Evolutionary conservation across 1,140 invertebrate genomes (phyloP), one percentile per base, ranked within the genome.

Genomic region (Drosophila parvula): DNA sequence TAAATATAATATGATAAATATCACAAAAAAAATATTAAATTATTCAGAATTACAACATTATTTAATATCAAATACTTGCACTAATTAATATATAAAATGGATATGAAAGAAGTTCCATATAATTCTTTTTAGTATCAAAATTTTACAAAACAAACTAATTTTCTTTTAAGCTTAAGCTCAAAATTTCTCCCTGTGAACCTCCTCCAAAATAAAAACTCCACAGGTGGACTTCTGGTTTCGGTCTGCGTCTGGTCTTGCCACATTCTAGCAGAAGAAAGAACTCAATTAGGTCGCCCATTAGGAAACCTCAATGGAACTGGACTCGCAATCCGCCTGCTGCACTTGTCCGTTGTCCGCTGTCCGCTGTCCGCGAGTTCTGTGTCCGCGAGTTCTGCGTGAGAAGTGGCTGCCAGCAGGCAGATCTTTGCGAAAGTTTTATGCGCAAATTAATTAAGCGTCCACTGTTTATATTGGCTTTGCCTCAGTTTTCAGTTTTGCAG

Each of bases 341-440:
- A 40, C 38, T 18, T 50, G 56, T 36, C 32, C 48, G 44, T 34
- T 57, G 47, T 32, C 47, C 47, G 28, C 45, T 57, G 47, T 32
- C 47, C 47, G 28, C 45, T 53, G 40, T 61, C 30, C 32, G 63
- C 65, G 45, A 48, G 45, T 28, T 48, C 45, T 48, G 22, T 32
- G 47, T 65, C 58, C 41, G 58, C 16, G 8, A 18, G 47, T 62
- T 71, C 60, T 74, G 78, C 81, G 81, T 81, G 70, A 74, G 75
- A 74, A 75, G 73, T 57, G 48, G 27, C n/a, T n/a, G n/a, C 14
- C 59, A 51, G 47, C 16, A 53, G 43, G 32, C 50, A 65, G 45
- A 74, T 77, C 60, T 75, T 78, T 59, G 80, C 78, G 85, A 89
- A 89, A 89, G 80, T 90, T 84, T 73, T 78, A 78, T 81, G 67